These are phyloP conservation scores for Lepus americanus DNA, from an alignment of 2,113 vertebrate species.

Conservation along the genomic window DNA sequence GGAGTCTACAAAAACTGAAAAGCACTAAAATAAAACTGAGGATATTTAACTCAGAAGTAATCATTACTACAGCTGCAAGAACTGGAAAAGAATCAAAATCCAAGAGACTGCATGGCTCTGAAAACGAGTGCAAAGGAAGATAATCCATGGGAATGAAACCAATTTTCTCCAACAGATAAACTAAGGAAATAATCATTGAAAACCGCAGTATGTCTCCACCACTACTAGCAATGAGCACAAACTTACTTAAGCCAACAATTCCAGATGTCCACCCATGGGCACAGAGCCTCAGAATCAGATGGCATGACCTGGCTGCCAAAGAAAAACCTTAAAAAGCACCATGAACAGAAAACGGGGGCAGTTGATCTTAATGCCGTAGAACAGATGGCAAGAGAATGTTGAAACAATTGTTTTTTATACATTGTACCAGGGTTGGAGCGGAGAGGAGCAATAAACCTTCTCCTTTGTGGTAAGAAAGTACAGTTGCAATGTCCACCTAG, in stretches of 20 bases:
- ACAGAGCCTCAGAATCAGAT: constrained; percentile 58
- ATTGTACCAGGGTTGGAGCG: constrained; percentile 1
- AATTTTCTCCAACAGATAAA: constrained; percentile 58
- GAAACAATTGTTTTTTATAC: constrained; percentile 69
- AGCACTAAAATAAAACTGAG: background rate
- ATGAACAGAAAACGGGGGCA: constrained; percentile 66
- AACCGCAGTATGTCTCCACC: constrained; percentile 17
- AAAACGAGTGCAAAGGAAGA: constrained; percentile 53
- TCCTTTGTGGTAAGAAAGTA: constrained; percentile 57
- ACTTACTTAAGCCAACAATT: constrained; percentile 68
- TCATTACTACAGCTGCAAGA: constrained; percentile 55
- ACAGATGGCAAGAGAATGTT: constrained; percentile 74
- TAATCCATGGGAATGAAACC: constrained; percentile 14
- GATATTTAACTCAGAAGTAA: constrained; percentile 44
- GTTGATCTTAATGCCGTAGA: constrained; percentile 72
- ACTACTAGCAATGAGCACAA: constrained; percentile 56
- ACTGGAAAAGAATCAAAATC: constrained; percentile 61
- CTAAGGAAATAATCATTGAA: constrained; percentile 48
- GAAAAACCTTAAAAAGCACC: constrained; percentile 63
- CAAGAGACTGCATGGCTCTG: background rate
- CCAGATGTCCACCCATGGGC: constrained; percentile 73
- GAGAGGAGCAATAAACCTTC: constrained; percentile 51
- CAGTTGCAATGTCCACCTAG: background rate
- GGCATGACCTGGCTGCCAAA: constrained; percentile 64
- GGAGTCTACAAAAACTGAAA: constrained; percentile 22